Evolutionary conservation across 1,140 invertebrate genomes (phyloP), one percentile per base, ranked within the genome.

Genomic region (Drosophila varians): DNA sequence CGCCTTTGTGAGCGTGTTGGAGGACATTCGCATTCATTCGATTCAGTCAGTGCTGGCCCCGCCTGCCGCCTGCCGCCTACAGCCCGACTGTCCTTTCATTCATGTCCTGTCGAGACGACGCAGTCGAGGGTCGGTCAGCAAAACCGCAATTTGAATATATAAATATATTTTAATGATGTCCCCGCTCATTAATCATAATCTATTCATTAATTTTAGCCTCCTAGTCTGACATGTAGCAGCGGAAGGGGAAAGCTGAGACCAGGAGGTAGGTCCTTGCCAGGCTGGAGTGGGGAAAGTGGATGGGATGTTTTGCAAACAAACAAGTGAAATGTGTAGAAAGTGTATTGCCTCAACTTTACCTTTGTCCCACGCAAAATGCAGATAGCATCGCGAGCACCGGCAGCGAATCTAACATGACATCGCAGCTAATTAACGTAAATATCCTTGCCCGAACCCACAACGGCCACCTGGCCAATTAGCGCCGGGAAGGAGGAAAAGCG

Each of bases 111-210:
- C 55, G 68, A 51, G 42, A 56, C 65, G 45, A 12, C 51, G 58
- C 36, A 74, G 55, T 72, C 40, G 19, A 56, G 57, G 52, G 62
- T 51, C 61, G 72, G 72, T 86, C 80, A 84, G 76, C 73, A 80
- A 69, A 77, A 87, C 82, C 82, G 77, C 82, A 87, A 87, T 84
- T 84, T 84, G 80, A 84, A 84, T 84, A 79, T 57, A 83, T 84
- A 84, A 84, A 84, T 84, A 84, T 78, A 87, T 87, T 87, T 87
- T 87, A 87, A 87, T 87, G 82, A 87, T 87, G 82, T 87, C 82
- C 76, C 80, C 80, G 77, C 73, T 87, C 82, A 87, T 87, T 87
- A 87, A 87, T 87, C 82, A 87, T 87, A 87, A 87, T 87, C 82
- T 87, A 87, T 87, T 87, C 82, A 87, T 87, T 87, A 87, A 87